A percentile compares a stretch with the other conserved stretches of the same genome.
Conservation (phyloP, 2,113 vertebrate genomes). For the Noctilio leporinus region DNA sequence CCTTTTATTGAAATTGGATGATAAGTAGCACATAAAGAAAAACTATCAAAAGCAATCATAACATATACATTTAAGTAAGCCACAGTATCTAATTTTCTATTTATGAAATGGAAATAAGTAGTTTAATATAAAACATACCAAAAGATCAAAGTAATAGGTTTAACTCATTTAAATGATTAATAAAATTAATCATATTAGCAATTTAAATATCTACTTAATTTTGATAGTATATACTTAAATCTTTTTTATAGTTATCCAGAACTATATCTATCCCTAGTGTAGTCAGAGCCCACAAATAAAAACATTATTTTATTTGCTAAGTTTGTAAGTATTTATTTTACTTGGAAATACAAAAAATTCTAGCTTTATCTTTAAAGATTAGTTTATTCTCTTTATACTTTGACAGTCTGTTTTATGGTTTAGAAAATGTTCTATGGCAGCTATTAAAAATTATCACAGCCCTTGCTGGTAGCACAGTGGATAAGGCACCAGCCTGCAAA, state of each 20-base stretch:
- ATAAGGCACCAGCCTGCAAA: too few species aligned
- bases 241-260: slow-evolving; percentile 8
- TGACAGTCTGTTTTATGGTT: neutral
- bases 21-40: slow-evolving; percentile 22
- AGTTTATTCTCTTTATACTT: neutral
- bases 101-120: slow-evolving; percentile 23
- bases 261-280: neutral
- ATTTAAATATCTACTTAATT: slow-evolving; percentile 13
- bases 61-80: neutral
- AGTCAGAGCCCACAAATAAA: neutral
- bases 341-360: neutral
- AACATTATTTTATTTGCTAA: slow-evolving; percentile 4
- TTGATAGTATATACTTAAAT: neutral
- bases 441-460: neutral
- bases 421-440: neutral
- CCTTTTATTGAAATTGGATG: neutral
- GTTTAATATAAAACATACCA: neutral
- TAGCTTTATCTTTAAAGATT: neutral
- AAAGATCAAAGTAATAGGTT: neutral
- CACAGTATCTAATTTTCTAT: neutral
- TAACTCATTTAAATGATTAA: slow-evolving; percentile 33
- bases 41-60: slow-evolving; percentile 13
- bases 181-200: neutral
- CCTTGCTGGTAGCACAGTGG: too few species aligned
- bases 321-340: slow-evolving; percentile 21